Evolutionary conservation across 2,113 vertebrate genomes (phyloP), one percentile per base, ranked within the genome.

Genomic region (Nesogale talazaci): DNA sequence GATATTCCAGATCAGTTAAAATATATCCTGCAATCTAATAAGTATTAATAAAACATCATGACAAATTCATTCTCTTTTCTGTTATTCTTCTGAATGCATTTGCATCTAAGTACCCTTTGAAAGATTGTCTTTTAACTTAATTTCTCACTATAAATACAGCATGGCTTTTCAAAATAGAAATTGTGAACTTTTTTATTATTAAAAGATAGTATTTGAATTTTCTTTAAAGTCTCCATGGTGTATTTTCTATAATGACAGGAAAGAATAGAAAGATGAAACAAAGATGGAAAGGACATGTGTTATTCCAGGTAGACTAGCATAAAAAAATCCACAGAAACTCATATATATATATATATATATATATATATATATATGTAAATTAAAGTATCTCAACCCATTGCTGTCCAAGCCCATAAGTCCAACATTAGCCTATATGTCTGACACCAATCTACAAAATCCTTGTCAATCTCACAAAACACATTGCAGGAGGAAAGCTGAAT

Each of bases 41-140:
- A 83, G 86, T 46, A n/a, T n/a, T n/a, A 29, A 88, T 85, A 84
- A 89, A 89, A 79, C 23, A 2, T 52, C 61, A 85, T 85, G 92
- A 22, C 16, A 25, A 52, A 70, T 83, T 74, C 11, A 42, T 42
- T 36, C 15, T 36, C 2, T 56, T 6, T 70, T 38, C 38, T 29
- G 15, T 93, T 34, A 40, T 2, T 46, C 29, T 87, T 42, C 16
- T 78, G 46, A 89, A 83, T 8, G 70, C 34, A n/a, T 19, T 16
- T 83, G 4, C 27, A 76, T 63, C 85, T 59, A 76, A 52, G 25
- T 10, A 16, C 8, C 1, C 70, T 93, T 20, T n/a, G 42, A 74
- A 81, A 82, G 56, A 70, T 40, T 89, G 74, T 89, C 14, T 36
- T 91, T 85, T 83, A 16, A 16, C 31, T 3, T 72, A 42, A 79